Evolutionary conservation across 1,140 invertebrate species (phyloP).

Genomic region (Brachionus manjavacas): DNA sequence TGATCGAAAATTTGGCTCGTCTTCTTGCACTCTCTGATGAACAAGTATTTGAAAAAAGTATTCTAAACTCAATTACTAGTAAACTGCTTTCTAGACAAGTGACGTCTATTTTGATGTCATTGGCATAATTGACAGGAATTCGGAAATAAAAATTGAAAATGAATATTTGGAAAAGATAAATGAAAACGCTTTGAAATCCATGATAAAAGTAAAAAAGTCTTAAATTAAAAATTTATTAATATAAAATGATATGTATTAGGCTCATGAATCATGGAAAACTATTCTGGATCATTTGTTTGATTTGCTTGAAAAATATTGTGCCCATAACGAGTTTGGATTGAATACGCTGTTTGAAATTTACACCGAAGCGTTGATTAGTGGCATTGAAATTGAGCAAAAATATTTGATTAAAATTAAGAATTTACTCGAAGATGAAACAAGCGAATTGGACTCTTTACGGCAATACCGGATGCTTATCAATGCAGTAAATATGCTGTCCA

Average conservation of each 20-base stretch:
- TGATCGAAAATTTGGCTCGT: neutral
- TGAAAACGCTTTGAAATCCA: conserved; percentile 14
- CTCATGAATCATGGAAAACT: conserved; percentile 1
- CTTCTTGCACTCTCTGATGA: neutral
- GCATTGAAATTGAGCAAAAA: neutral
- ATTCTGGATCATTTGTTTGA: conserved; percentile 13
- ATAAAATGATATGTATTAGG: neutral
- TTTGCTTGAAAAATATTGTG: neutral
- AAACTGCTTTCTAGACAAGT: neutral
- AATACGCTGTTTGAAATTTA: conserved; percentile 28
- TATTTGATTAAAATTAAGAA: neutral
- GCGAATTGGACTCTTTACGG: neutral
- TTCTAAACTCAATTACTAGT: too few relatives aligned
- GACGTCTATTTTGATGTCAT: conserved; percentile 13
- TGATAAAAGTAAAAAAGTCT: neutral
- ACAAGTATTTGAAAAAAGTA: neutral
- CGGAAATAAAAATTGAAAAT: conserved; percentile 3
- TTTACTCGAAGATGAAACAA: neutral
- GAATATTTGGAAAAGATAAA: neutral
- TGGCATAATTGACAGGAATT: neutral
- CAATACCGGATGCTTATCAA: neutral
- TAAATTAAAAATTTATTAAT: neutral
- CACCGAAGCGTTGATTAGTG: neutral
- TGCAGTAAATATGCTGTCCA: neutral
- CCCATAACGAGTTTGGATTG: neutral